These are phyloP conservation scores for Cervus canadensis DNA, from an alignment of 2,113 vertebrate genomes.

Conservation along the genomic window DNA sequence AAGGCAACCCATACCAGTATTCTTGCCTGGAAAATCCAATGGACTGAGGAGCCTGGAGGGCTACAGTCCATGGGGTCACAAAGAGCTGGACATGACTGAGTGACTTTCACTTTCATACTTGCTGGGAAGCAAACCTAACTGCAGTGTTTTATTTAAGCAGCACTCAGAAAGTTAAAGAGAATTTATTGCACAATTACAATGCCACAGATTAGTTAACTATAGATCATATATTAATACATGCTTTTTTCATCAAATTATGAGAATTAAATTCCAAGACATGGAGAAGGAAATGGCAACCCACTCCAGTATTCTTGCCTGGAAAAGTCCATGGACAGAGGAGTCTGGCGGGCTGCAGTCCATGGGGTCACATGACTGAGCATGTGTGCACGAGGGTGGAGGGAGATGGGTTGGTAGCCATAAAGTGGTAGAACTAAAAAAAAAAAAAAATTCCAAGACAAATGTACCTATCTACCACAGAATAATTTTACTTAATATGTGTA, in stretches of 20 bases:
- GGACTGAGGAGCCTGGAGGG: neutral
- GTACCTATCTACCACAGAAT: neutral
- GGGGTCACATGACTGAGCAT: too few species aligned
- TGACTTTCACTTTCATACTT: neutral
- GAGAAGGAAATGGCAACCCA: too few species aligned
- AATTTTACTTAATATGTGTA: neutral
- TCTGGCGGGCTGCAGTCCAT: too few species aligned
- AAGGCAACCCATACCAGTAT: neutral
- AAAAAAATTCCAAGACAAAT: neutral
- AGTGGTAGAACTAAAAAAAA: too few species aligned
- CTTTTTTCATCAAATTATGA: slow-evolving; percentile 14
- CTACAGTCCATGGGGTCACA: neutral
- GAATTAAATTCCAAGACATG: slow-evolving; percentile 3
- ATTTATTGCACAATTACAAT: neutral
- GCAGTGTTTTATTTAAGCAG: neutral
- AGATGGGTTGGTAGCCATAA: too few species aligned
- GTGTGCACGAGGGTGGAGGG: too few species aligned
- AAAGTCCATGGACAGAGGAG: too few species aligned
- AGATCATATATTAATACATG: neutral
- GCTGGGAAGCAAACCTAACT: neutral
- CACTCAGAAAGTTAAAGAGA: neutral
- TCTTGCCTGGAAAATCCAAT: neutral
- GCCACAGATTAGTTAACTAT: neutral
- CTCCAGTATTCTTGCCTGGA: too few species aligned
- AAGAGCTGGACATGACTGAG: neutral